phyloP scores from a whole-genome alignment of 2,888 invertebrate genomes.

The Mimachlamys varia region DNA sequence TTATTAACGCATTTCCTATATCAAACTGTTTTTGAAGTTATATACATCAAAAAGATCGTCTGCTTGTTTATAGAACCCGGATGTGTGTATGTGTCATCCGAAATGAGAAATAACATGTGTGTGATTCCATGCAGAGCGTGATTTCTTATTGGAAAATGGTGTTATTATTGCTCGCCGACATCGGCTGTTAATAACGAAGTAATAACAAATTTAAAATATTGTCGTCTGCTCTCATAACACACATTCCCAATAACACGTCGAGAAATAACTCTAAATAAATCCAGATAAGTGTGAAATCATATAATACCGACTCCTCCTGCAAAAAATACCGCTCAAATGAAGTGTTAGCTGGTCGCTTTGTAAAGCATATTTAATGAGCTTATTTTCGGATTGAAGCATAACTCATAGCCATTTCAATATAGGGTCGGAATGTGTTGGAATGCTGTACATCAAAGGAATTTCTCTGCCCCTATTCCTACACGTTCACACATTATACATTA shows the following conservation, averaged over 20 bases:
- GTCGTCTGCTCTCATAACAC: background rate
- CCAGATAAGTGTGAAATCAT: conserved; percentile 12
- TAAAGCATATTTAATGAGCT: conserved; percentile 25
- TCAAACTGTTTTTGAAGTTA: background rate
- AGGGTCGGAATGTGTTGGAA: background rate
- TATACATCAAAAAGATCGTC: background rate
- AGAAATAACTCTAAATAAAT: background rate
- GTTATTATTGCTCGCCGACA: background rate
- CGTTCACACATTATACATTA: background rate
- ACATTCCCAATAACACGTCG: conserved; percentile 14
- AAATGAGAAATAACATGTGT: background rate
- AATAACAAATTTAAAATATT: conserved; percentile 5
- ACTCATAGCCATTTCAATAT: background rate
- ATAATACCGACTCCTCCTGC: conserved; percentile 14
- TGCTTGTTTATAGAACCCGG: background rate
- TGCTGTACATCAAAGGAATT: background rate
- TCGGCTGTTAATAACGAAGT: background rate
- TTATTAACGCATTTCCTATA: background rate
- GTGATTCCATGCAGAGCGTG: background rate
- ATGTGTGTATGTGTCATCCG: background rate
- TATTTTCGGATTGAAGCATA: conserved; percentile 8
- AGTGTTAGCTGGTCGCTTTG: background rate
- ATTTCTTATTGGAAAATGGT: background rate
- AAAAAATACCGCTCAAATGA: conserved; percentile 3
- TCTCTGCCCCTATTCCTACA: background rate